Percentiles rank a stretch among this genome's conserved stretches.
phyloP scores from a whole-genome alignment of 2,888 invertebrate genomes.

The Temnothorax rugatulus region DNA sequence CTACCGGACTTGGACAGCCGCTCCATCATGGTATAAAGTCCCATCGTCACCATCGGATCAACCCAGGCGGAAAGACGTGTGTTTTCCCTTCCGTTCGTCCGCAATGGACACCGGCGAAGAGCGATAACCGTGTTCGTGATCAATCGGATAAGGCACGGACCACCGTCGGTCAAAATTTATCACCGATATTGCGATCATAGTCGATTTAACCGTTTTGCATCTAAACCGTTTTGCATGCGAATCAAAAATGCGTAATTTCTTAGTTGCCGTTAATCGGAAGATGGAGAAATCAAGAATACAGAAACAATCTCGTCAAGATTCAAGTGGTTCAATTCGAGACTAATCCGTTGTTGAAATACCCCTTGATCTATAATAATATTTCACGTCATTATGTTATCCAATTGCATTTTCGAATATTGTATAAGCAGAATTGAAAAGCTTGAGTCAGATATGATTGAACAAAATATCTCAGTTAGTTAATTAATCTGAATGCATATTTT shows the following conservation, averaged over 20 bases:
- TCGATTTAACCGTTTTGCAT: neutral
- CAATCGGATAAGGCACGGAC: constrained; percentile 58
- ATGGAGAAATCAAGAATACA: neutral
- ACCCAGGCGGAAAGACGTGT: constrained; percentile 55
- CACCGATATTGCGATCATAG: constrained; percentile 26
- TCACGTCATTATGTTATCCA: neutral
- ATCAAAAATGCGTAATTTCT: neutral
- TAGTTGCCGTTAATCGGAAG: neutral
- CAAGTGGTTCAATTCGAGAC: neutral
- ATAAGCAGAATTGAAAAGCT: neutral
- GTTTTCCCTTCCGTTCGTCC: constrained; percentile 61
- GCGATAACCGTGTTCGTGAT: constrained; percentile 59
- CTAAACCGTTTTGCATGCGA: neutral
- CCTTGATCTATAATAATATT: constrained; percentile 15
- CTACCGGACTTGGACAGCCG: constrained; percentile 70
- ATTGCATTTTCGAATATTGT: neutral
- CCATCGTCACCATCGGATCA: constrained; percentile 68
- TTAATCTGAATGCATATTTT: neutral
- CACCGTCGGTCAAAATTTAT: constrained; percentile 62
- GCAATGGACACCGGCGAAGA: constrained; percentile 60
- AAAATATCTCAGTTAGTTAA: neutral
- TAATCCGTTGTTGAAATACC: neutral
- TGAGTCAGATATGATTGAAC: neutral
- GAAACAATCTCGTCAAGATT: neutral
- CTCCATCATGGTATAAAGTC: constrained; percentile 70